phyloP scores from a whole-genome alignment of 2,888 invertebrate species.

The Cecidostiba fungosa region DNA sequence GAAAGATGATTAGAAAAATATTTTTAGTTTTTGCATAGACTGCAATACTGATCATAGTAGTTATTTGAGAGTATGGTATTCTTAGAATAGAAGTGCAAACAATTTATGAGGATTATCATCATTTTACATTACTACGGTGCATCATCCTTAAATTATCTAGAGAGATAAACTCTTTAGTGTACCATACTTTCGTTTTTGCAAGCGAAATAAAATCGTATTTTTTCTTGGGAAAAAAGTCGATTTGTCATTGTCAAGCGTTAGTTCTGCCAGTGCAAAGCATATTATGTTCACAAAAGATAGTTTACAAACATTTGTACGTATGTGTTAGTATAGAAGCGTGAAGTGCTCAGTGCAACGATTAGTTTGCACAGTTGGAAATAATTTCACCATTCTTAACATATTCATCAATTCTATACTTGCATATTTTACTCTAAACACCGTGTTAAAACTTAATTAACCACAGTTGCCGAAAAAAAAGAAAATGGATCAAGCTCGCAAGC shows the following conservation, averaged over 20 bases:
- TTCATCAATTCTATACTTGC: no score
- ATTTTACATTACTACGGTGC: neutral
- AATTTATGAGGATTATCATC: neutral
- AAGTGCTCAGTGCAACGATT: conserved; percentile 39
- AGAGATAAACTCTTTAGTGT: neutral
- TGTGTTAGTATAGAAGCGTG: conserved; percentile 42
- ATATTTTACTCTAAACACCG: neutral
- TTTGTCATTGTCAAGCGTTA: conserved; percentile 54
- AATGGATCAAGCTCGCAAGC: no score
- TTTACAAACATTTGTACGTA: conserved; percentile 10
- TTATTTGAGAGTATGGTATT: conserved; percentile 39
- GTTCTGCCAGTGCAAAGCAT: conserved; percentile 57
- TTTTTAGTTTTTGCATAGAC: neutral
- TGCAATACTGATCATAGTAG: conserved; percentile 3
- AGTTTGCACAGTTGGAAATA: conserved; percentile 53
- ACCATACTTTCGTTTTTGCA: conserved; percentile 23
- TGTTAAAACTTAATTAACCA: no score
- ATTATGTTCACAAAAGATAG: neutral
- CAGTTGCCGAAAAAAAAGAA: no score
- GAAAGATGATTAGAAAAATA: neutral
- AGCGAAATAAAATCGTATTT: conserved; percentile 43
- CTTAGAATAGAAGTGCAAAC: conserved; percentile 12
- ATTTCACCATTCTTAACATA: neutral
- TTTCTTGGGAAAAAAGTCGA: conserved; percentile 36
- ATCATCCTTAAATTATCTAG: conserved; percentile 1